These are phyloP conservation scores for Sanderia malayensis DNA, from an alignment of 30 jellyfish, hydroid and myxozoan species.

Conservation along the genomic window DNA sequence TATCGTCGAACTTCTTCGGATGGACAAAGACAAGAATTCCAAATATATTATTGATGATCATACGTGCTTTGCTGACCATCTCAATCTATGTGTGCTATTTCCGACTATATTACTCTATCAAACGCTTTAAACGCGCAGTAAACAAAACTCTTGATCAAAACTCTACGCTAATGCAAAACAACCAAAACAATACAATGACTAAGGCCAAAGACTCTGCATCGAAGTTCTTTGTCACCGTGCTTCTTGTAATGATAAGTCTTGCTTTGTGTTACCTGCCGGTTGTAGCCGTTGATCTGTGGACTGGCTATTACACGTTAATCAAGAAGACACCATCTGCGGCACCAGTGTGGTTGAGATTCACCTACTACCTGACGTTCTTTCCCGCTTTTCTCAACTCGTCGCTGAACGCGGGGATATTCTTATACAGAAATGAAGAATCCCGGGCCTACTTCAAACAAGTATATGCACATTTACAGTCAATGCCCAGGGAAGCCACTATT, in stretches of 20 bases:
- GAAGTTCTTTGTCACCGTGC: slow-evolving; percentile 10
- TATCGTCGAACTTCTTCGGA: slow-evolving; percentile 44
- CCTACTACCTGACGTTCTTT: not conserved
- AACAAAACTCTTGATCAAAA: not conserved
- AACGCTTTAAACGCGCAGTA: not conserved
- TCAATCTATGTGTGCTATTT: slow-evolving; percentile 13
- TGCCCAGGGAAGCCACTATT: too few relatives aligned
- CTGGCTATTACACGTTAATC: slow-evolving; percentile 27
- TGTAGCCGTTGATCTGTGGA: slow-evolving; percentile 10
- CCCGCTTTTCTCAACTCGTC: slow-evolving; percentile 8
- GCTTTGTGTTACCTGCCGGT: slow-evolving; percentile 16
- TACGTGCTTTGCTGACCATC: slow-evolving; percentile 7
- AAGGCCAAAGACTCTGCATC: not conserved
- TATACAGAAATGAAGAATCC: slow-evolving; percentile 16
- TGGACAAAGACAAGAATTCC: slow-evolving; percentile 11
- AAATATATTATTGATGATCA: slow-evolving; percentile 11
- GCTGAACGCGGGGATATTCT: slow-evolving; percentile 11
- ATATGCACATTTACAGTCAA: too few relatives aligned
- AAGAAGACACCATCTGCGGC: slow-evolving; percentile 25
- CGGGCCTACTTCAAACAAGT: slow-evolving; percentile 1
- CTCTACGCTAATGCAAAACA: too few relatives aligned
- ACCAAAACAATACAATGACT: too few relatives aligned
- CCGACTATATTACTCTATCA: slow-evolving; percentile 19
- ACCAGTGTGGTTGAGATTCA: slow-evolving; percentile 22
- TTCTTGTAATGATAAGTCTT: not conserved